Conservation (phyloP, 2,113 vertebrate genomes). For the Thinocorus orbignyianus region DNA sequence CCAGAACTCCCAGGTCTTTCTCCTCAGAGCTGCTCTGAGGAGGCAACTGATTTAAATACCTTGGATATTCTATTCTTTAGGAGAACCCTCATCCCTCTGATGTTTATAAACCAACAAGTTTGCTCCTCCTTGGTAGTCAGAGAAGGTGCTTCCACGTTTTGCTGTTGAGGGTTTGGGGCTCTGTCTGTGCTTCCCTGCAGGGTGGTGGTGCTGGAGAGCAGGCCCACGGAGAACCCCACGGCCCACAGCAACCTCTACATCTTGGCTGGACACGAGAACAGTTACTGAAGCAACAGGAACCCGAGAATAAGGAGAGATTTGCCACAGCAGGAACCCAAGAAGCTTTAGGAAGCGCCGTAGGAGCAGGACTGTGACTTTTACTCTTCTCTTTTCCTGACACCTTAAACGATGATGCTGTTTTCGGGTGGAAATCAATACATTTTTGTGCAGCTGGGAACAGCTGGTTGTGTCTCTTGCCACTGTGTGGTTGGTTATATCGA, state of each 20-base stretch:
- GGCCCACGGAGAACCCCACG: constrained; percentile 92
- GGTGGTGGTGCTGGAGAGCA: constrained; percentile 95
- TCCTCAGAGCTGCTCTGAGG: too few species aligned
- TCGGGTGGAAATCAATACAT: constrained; percentile 58
- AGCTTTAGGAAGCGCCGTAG: constrained; percentile 7
- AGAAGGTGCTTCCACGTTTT: not conserved
- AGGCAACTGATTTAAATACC: not conserved
- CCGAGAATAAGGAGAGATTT: not conserved
- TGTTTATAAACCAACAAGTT: not conserved
- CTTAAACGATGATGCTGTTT: constrained; percentile 9
- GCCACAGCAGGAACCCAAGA: not conserved
- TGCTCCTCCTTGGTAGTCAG: not conserved
- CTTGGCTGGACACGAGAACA: constrained; percentile 97
- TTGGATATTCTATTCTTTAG: too few species aligned
- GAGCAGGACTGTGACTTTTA: constrained; percentile 18
- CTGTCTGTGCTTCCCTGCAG: constrained; percentile 72
- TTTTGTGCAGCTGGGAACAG: constrained; percentile 82
- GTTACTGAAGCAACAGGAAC: constrained; percentile 84
- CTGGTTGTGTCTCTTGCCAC: constrained; percentile 82
- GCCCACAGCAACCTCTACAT: constrained; percentile 99
- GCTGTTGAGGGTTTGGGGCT: not conserved
- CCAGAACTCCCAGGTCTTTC: too few species aligned
- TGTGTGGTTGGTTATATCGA: constrained; percentile 82
- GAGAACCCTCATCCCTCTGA: not conserved
- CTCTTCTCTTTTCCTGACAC: constrained; percentile 3